phyloP scores from a whole-genome alignment of 64 coral and sea anemone species.

The Pachyseris speciosa region DNA sequence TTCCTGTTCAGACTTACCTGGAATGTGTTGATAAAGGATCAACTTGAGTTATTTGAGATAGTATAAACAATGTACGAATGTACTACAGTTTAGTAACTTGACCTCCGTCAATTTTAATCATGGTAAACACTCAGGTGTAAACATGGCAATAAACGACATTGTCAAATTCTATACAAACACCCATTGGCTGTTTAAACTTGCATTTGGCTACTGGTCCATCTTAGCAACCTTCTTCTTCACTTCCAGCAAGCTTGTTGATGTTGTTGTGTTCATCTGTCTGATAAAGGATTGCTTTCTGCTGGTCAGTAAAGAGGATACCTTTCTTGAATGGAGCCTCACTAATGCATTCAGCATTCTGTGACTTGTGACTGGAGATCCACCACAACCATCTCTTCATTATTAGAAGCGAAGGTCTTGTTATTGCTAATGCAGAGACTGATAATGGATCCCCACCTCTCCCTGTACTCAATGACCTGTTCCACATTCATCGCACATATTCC shows the following conservation, averaged over 20 bases:
- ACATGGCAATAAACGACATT: neutral
- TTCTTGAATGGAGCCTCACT: no score
- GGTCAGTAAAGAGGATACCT: conserved; percentile 9
- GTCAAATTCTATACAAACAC: no score
- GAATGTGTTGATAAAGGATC: no score
- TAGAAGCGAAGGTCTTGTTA: conserved; percentile 24
- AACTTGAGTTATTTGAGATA: no score
- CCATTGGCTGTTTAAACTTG: no score
- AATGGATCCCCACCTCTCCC: conserved; percentile 1
- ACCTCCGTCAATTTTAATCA: neutral
- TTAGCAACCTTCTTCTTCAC: no score
- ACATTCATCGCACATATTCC: conserved; percentile 21
- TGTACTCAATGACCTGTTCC: neutral
- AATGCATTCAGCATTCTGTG: conserved; percentile 8
- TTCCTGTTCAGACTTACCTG: no score
- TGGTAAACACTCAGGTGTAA: neutral
- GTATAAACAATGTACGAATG: no score
- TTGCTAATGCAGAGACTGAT: conserved; percentile 23
- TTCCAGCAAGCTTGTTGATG: no score
- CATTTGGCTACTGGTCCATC: no score
- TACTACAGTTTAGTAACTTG: no score
- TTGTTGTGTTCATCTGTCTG: no score
- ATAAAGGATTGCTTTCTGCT: neutral
- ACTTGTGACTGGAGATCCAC: conserved; percentile 17
- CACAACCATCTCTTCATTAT: neutral